Evolutionary conservation across 23 tunicate genomes (phyloP).

Genomic region (Clavelina lepadiformis): DNA sequence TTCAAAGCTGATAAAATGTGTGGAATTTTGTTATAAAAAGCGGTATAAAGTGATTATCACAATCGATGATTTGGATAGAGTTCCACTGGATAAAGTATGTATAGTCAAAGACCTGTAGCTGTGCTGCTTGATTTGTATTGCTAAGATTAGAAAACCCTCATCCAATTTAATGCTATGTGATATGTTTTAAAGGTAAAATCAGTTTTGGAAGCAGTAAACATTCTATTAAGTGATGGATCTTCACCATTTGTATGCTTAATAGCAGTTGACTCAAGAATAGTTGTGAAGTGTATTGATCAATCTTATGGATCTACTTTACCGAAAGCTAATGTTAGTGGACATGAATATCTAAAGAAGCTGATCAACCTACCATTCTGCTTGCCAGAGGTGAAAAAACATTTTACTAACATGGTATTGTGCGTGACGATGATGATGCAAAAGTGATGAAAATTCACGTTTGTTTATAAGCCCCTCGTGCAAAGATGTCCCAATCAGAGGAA

Average conservation of each 20-base stretch:
- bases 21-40: slow-evolving; percentile 39
- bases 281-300: slow-evolving; percentile 63
- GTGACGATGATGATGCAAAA: too few relatives aligned
- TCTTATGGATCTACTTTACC: slow-evolving; percentile 28
- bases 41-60: slow-evolving; percentile 62
- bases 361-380: slow-evolving; percentile 67
- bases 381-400: slow-evolving; percentile 51
- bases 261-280: slow-evolving; percentile 64
- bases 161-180: background rate
- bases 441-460: too few relatives aligned
- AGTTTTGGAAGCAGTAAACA: slow-evolving; percentile 60
- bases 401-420: too few relatives aligned
- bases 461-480: too few relatives aligned
- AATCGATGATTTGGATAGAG: slow-evolving; percentile 74
- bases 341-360: slow-evolving; percentile 62
- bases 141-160: too few relatives aligned
- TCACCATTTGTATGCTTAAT: slow-evolving; percentile 60
- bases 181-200: slow-evolving; percentile 35
- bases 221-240: slow-evolving; percentile 54
- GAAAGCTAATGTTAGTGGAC: slow-evolving; percentile 49
- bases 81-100: slow-evolving; percentile 55
- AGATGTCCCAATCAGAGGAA: too few relatives aligned
- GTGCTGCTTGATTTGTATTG: too few relatives aligned
- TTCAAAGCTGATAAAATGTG: slow-evolving; percentile 56
- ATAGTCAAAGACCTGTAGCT: too few relatives aligned